Percentiles rank a stretch among this genome's conserved stretches.
These are phyloP conservation scores for Pasiphila rectangulata DNA, from an alignment of 2,888 invertebrate species.

Conservation along the genomic window DNA sequence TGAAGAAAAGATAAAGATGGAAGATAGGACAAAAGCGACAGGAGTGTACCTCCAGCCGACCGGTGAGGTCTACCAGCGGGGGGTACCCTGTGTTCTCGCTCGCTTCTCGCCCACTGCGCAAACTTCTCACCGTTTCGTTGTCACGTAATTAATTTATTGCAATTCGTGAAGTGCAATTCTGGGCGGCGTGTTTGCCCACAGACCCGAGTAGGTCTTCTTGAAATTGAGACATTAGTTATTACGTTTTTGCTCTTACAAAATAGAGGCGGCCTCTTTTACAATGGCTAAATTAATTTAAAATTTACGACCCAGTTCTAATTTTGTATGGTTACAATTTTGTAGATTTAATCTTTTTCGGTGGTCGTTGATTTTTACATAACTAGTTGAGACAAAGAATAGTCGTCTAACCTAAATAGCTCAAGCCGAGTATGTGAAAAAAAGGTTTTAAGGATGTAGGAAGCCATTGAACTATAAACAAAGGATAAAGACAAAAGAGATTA, in stretches of 20 bases:
- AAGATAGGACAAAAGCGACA: slow-evolving; percentile 73
- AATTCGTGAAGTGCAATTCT: slow-evolving; percentile 52
- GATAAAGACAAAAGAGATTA: slow-evolving; percentile 7
- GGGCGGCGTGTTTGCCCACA: slow-evolving; percentile 71
- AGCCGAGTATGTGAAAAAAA: slow-evolving; percentile 27
- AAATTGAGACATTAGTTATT: slow-evolving; percentile 74
- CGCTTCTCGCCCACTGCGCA: slow-evolving; percentile 59
- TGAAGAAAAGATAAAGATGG: slow-evolving; percentile 44
- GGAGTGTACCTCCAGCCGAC: slow-evolving; percentile 47
- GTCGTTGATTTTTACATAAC: slow-evolving; percentile 32
- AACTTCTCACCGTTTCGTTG: slow-evolving; percentile 70
- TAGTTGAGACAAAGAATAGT: slow-evolving; percentile 33
- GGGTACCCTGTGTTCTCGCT: slow-evolving; percentile 48
- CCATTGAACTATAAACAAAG: slow-evolving; percentile 33
- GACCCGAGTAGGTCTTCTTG: slow-evolving; percentile 69
- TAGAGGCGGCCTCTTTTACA: slow-evolving; percentile 59
- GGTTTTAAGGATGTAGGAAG: slow-evolving; percentile 25
- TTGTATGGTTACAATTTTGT: slow-evolving; percentile 31
- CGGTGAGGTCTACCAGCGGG: slow-evolving; percentile 73
- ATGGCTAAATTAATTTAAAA: slow-evolving; percentile 45
- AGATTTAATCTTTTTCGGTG: slow-evolving; percentile 32
- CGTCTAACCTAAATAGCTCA: slow-evolving; percentile 31
- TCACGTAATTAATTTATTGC: slow-evolving; percentile 79
- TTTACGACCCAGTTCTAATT: slow-evolving; percentile 33
- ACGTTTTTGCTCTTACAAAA: slow-evolving; percentile 39